Percentiles rank a stretch among this genome's conserved stretches.
These are phyloP conservation scores for Podarcis raffonei DNA, from an alignment of 2,113 vertebrate genomes.

Conservation along the genomic window DNA sequence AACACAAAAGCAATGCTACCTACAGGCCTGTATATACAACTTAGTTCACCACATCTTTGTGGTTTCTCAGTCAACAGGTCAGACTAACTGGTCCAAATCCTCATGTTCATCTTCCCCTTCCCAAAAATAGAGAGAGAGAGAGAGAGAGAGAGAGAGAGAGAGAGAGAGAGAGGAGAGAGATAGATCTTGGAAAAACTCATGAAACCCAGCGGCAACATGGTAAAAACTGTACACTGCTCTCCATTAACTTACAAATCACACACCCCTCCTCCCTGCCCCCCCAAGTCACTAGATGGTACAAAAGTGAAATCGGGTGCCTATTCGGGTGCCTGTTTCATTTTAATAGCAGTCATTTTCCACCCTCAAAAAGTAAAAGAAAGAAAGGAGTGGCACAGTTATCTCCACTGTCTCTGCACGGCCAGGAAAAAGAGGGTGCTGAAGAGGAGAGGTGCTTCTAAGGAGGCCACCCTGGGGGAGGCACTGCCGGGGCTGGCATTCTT, in stretches of 20 bases:
- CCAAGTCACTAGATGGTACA: constrained; percentile 81
- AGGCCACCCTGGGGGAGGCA: constrained; percentile 33
- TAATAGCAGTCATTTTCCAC: constrained; percentile 63
- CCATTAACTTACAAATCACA: constrained; percentile 78
- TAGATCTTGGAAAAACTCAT: constrained; percentile 50
- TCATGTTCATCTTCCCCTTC: constrained; percentile 5
- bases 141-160: too few relatives aligned
- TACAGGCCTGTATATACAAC: constrained; percentile 82
- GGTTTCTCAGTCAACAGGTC: constrained; percentile 51
- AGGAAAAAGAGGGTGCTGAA: constrained; percentile 70
- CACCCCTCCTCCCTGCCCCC: constrained; percentile 18
- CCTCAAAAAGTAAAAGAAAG: background rate
- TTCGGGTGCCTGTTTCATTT: constrained; percentile 52
- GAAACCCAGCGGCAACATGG: constrained; percentile 79
- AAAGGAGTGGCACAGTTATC: constrained; percentile 74
- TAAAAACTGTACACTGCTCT: constrained; percentile 83
- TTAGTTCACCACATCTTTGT: constrained; percentile 75
- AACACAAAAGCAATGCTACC: constrained; percentile 76
- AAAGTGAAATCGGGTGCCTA: constrained; percentile 80
- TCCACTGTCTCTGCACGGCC: constrained; percentile 79
- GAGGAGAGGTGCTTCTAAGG: constrained; percentile 64
- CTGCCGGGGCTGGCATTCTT: constrained; percentile 45
- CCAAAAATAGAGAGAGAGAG: constrained; percentile 50
- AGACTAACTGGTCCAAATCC: constrained; percentile 45
- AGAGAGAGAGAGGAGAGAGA: too few relatives aligned